Evolutionary conservation across 2,888 invertebrate species (phyloP).

Genomic region (Dryadula phaetusa): DNA sequence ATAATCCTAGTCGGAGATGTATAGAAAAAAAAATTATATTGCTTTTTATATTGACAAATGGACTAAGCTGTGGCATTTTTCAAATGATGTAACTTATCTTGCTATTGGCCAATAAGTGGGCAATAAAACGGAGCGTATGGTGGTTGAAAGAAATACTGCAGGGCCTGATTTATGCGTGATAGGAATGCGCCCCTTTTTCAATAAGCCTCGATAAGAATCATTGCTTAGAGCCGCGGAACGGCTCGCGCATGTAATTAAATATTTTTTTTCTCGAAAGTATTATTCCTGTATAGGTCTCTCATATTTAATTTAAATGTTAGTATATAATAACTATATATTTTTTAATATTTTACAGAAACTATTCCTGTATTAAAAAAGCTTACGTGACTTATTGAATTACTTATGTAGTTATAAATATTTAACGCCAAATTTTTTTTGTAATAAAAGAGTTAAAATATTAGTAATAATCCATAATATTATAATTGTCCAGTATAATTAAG

Average conservation of each 20-base stretch:
- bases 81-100: slow-evolving; percentile 47
- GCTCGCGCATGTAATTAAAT: slow-evolving; percentile 73
- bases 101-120: slow-evolving; percentile 74
- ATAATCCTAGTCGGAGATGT: background rate
- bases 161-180: slow-evolving; percentile 76
- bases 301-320: too few species aligned
- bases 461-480: background rate
- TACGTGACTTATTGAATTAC: too few species aligned
- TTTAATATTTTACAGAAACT: too few species aligned
- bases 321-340: too few species aligned
- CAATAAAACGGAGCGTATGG: slow-evolving; percentile 70
- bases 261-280: slow-evolving; percentile 40
- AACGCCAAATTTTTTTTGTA: too few species aligned
- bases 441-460: background rate
- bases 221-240: slow-evolving; percentile 65
- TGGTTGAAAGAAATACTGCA: slow-evolving; percentile 66
- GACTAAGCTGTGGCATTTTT: background rate
- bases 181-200: slow-evolving; percentile 79
- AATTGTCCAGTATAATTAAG: background rate
- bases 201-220: slow-evolving; percentile 80
- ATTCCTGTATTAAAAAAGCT: too few species aligned
- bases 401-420: too few species aligned
- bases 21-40: background rate
- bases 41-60: background rate
- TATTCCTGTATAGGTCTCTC: background rate